Evolutionary conservation across 1,140 invertebrate species (phyloP).

Genomic region (Panagrolaimus sp.): DNA sequence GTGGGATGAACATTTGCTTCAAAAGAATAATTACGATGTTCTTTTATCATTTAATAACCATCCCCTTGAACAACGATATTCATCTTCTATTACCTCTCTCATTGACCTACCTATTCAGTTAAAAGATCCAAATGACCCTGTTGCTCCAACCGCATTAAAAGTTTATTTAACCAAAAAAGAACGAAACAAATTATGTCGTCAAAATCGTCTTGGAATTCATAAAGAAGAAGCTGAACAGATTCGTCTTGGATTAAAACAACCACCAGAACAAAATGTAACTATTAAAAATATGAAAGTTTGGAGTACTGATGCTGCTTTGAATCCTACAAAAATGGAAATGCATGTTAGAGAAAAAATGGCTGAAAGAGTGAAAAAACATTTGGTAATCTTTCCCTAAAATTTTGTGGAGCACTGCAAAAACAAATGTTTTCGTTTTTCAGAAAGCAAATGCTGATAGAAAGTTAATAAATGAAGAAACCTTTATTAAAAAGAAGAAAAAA

Average conservation of each 20-base stretch:
- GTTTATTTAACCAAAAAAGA: conserved; percentile 89
- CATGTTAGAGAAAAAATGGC: conserved; percentile 97
- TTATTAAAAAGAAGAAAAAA: conserved; percentile 86
- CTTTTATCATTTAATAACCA: conserved; percentile 41
- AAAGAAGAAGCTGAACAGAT: conserved; percentile 99
- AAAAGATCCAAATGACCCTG: conserved; percentile 76
- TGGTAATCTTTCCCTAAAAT: neutral
- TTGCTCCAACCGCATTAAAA: conserved; percentile 44
- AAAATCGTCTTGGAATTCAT: conserved; percentile 85
- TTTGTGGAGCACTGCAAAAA: conserved; percentile 64
- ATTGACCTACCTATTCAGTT: conserved; percentile 96
- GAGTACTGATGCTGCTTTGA: conserved; percentile 92
- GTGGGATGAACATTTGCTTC: conserved; percentile 76
- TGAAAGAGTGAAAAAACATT: conserved; percentile 73
- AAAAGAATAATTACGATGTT: conserved; percentile 25
- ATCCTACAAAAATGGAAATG: conserved; percentile 97
- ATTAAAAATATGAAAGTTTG: conserved; percentile 98
- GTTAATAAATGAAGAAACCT: conserved; percentile 82
- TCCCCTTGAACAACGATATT: conserved; percentile 34
- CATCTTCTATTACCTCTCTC: conserved; percentile 72
- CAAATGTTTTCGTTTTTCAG: conserved; percentile 66
- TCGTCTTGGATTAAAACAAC: conserved; percentile 82
- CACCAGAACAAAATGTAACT: conserved; percentile 90
- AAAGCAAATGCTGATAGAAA: conserved; percentile 89
- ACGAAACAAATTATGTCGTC: conserved; percentile 88